Evolutionary conservation across 2,888 invertebrate genomes (phyloP).

Genomic region (Labia minor): DNA sequence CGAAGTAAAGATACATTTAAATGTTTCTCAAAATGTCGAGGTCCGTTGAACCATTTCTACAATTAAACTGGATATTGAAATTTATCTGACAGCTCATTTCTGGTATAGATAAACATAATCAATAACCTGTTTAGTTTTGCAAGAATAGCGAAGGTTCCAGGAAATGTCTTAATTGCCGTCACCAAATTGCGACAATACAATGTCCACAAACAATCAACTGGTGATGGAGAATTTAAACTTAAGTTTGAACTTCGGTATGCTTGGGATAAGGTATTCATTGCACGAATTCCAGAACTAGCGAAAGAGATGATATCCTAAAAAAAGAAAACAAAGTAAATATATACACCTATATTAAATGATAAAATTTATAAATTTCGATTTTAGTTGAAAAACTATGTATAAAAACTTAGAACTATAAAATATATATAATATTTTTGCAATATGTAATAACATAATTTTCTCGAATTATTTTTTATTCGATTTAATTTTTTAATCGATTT

Average conservation of each 20-base stretch:
- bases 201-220: constrained; percentile 43
- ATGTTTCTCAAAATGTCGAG: no score
- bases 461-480: background rate
- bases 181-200: constrained; percentile 47
- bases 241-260: constrained; percentile 40
- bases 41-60: background rate
- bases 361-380: no score
- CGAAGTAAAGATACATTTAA: no score
- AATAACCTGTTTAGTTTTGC: constrained; percentile 49
- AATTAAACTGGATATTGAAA: background rate
- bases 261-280: constrained; percentile 44
- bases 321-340: background rate
- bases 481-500: no score
- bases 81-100: background rate
- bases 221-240: background rate
- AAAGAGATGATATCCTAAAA: constrained; percentile 42
- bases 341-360: no score
- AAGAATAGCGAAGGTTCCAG: constrained; percentile 46
- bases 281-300: constrained; percentile 45
- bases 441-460: background rate
- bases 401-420: background rate
- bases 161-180: constrained; percentile 38
- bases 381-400: background rate
- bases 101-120: background rate
- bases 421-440: background rate